phyloP scores from a whole-genome alignment of 2,797 vertebrate genomes.

The Pangasius larnaudii region DNA sequence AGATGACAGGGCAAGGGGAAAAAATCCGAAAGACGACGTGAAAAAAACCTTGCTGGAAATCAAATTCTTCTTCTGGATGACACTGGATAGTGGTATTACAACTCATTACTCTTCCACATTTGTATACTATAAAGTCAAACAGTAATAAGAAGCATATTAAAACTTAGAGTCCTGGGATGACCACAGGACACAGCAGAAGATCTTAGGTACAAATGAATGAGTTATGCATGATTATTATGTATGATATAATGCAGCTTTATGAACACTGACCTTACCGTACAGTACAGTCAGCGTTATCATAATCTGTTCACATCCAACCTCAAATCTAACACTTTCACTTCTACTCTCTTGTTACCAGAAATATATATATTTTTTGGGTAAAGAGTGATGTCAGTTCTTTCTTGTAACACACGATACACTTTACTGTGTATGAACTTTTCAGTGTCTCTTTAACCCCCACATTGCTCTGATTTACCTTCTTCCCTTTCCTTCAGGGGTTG shows the following conservation, averaged over 20 bases:
- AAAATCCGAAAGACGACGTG: not conserved
- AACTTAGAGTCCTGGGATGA: not conserved
- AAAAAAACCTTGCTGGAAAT: not conserved
- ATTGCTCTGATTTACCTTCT: not conserved
- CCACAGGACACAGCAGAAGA: not conserved
- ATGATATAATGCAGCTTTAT: not conserved
- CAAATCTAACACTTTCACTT: not conserved
- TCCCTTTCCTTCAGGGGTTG: not conserved
- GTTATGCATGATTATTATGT: not conserved
- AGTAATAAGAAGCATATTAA: not conserved
- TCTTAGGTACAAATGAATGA: not conserved
- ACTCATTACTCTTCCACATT: not conserved
- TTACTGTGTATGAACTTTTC: not conserved
- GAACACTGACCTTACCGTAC: no score
- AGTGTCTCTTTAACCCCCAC: conserved; percentile 12
- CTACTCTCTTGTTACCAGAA: not conserved
- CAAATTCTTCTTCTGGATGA: not conserved
- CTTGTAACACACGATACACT: not conserved
- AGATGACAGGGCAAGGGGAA: not conserved
- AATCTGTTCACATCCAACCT: not conserved
- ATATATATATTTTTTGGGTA: not conserved
- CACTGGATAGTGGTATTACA: not conserved
- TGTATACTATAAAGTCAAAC: not conserved
- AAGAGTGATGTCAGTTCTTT: not conserved
- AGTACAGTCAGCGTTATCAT: no score